Percentiles rank a stretch among this genome's conserved stretches.
These are phyloP conservation scores for Hydrochoerus hydrochaeris DNA, from an alignment of 2,113 vertebrate species.

Conservation along the genomic window DNA sequence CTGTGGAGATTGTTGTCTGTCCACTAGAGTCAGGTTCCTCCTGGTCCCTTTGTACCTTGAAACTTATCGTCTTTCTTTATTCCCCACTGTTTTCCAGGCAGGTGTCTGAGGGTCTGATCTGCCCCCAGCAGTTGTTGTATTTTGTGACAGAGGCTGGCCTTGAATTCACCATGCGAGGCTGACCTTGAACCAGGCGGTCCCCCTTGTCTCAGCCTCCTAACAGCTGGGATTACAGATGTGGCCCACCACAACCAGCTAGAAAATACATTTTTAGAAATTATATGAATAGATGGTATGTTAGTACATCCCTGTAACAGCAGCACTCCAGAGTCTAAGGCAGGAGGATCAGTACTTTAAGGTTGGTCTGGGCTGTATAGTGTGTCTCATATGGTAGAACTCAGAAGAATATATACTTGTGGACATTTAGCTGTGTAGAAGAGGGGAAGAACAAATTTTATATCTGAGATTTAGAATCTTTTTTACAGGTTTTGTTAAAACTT, in stretches of 20 bases:
- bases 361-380: not conserved
- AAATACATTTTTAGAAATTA: not conserved
- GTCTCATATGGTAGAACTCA: not conserved
- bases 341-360: not conserved
- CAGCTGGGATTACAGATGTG: not conserved
- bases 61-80: not conserved
- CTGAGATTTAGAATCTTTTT: not conserved
- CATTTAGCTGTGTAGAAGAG: conserved; percentile 27
- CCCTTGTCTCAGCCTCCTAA: not conserved
- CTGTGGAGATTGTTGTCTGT: not conserved
- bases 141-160: not conserved
- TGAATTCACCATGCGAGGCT: not conserved
- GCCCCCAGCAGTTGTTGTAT: not conserved
- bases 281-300: not conserved
- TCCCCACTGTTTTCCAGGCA: not conserved
- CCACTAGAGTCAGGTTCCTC: not conserved
- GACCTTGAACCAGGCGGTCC: not conserved
- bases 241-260: not conserved
- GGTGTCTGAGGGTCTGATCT: not conserved
- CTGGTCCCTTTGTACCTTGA: not conserved
- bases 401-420: not conserved
- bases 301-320: not conserved
- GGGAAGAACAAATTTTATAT: not conserved
- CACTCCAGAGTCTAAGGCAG: not conserved
- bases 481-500: conserved; percentile 16